These are phyloP conservation scores for Desmodus rotundus DNA, from an alignment of 2,113 vertebrate species.

Conservation along the genomic window DNA sequence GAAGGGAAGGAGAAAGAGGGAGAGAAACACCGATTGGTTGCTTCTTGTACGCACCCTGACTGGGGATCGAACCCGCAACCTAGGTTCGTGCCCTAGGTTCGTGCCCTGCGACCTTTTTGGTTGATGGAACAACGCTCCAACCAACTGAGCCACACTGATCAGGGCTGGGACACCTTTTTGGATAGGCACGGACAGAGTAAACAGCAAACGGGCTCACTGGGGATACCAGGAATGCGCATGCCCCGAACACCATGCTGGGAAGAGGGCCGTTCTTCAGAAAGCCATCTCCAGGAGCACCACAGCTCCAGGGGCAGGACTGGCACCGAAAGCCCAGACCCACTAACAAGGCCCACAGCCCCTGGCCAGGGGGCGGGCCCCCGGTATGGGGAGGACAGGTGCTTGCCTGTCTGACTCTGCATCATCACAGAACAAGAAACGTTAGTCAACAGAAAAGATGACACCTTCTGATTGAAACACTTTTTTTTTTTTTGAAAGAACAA, in stretches of 20 bases:
- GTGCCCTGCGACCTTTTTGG: no score
- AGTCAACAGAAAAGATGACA: neutral
- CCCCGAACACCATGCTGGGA: neutral
- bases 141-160: no score
- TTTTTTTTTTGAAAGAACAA: neutral
- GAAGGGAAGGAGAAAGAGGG: no score
- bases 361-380: neutral
- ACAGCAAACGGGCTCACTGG: neutral
- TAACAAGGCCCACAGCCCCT: neutral
- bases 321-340: neutral
- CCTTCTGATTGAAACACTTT: slow-evolving; percentile 23
- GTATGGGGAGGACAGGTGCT: neutral
- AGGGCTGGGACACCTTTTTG: neutral
- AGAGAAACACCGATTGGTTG: no score
- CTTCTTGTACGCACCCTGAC: no score
- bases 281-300: neutral
- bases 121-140: no score
- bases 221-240: fast-evolving
- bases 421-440: slow-evolving; percentile 44
- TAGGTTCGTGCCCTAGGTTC: no score
- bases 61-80: no score
- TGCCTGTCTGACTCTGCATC: neutral
- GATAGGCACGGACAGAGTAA: neutral
- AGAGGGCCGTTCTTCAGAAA: neutral
- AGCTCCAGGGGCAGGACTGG: neutral